Base-by-base conservation (phyloP, 2,797 vertebrate genomes). In the Alauda arvensis region DNA sequence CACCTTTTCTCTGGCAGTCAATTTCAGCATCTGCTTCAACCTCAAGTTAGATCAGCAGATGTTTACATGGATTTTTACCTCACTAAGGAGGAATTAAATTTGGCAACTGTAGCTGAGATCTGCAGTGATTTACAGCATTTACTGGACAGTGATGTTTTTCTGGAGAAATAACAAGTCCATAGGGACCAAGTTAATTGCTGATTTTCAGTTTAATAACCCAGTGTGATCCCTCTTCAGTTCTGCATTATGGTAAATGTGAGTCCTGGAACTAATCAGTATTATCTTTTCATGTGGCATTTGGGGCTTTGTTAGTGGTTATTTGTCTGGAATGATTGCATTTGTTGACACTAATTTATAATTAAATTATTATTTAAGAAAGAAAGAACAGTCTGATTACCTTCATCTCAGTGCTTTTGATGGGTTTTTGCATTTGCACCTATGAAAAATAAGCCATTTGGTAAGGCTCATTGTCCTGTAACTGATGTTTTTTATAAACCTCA, bases 311-410 rank as follows among this genome's bases (percentile, higher is more conserved):
- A 76, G 84, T 60, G 63, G 39, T 76, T 82, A 70, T 80, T 94
- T 91, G 63, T 92, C 81, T 91, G 67, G 56, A 91, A 90, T 77
- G 12, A 72, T 91, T 72, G 48, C 26, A 85, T 93, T 88, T 89
- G 34, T 82, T 92, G 87, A 75, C 51, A 62, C 28, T 82, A 91
- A 80, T 77, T 90, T 92, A 25, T 61, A 82, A 84, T 71, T 26
- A 83, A 88, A 83, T 87, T 83, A 33, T 65, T 89, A 42, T 57
- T 91, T 88, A 3, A 81, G 63, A 81, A 77, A 31, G n/a, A 46
- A 70, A 70, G 40, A 88, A 24, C n/a, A 17, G n/a, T 67, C 49
- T 79, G 40, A 29, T 82, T 84, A 33, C 37, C n/a, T 84, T n/a
- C 29, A 45, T 82, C 20, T 83, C 45, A 14, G 2, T 84, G 23